Evolutionary conservation across 1,140 invertebrate genomes (phyloP), one percentile per base, ranked within the genome.

Genomic region (Drosophila willistoni): DNA sequence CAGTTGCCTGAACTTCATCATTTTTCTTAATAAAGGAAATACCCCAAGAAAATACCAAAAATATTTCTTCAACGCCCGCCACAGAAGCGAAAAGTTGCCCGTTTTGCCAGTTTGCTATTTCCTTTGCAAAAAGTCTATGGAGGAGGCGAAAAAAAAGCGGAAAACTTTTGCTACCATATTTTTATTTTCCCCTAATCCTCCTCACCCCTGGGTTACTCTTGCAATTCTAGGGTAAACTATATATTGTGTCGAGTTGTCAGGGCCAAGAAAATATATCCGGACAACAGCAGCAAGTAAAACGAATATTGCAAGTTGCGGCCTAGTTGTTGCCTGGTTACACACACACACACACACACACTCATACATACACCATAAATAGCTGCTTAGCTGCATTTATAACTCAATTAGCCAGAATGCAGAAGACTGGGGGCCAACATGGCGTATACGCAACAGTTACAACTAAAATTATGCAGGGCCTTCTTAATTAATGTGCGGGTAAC

Each of bases 341-440:
- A 29, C 1, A 29, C 25, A 29, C 25, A 29, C 4, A 29, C 25
- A 29, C 25, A 29, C 29, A 29, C 29, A 29, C 5, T 6, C 29
- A 29, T 7, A 29, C 29, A 7, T 29, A 29, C 29, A 47, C 78
- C 74, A 81, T 86, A 85, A 85, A 86, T 79, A 68, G 71, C 66
- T 67, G 79, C 69, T 87, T 86, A 73, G 72, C 44, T 51, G 44
- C 69, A 82, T 87, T 59, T 82, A 82, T 87, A 82, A 87, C 75
- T 79, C 79, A 86, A 86, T 86, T 86, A 87, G 79, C 63, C 41
- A 17, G 67, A 29, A 64, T 59, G 64, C 12, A 39, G 25, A 57
- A 55, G 56, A 39, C 55, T 55, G 6, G 9, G 33, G 33, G 47
- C 7, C 64, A 57, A 39, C 62, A 9, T 12, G 19, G 25, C 70